These are phyloP conservation scores for Cyprinodon brontotheroides DNA, from an alignment of 2,113 vertebrate genomes.

Conservation along the genomic window DNA sequence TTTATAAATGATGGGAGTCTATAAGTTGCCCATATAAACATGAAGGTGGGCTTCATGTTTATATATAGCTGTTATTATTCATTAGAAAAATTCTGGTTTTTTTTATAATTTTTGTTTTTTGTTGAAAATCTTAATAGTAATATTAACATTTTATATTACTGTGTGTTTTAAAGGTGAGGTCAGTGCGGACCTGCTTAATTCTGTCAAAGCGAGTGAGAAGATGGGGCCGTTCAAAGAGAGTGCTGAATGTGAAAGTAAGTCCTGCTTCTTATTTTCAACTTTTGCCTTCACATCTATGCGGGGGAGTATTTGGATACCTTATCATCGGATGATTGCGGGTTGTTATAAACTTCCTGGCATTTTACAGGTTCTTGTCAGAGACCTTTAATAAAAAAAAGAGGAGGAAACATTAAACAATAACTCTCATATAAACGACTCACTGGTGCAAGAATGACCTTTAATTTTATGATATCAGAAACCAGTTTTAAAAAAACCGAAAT, in stretches of 20 bases:
- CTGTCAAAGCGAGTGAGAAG: constrained; percentile 64
- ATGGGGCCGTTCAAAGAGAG: constrained; percentile 75
- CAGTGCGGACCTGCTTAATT: constrained; percentile 35
- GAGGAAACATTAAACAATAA: too few relatives aligned
- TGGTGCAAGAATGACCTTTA: too few relatives aligned
- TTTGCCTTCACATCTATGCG: background rate
- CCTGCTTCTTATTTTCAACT: background rate
- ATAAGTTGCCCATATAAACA: too few relatives aligned
- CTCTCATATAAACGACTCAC: too few relatives aligned
- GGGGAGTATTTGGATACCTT: background rate
- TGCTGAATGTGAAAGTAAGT: constrained; percentile 69
- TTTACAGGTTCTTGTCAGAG: too few relatives aligned
- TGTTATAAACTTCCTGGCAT: too few relatives aligned
- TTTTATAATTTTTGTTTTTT: background rate
- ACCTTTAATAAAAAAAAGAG: too few relatives aligned
- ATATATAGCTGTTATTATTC: too few relatives aligned
- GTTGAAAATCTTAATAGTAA: background rate
- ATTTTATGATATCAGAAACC: too few relatives aligned
- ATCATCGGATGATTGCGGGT: background rate
- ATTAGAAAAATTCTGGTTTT: background rate
- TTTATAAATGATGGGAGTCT: too few relatives aligned
- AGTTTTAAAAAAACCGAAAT: too few relatives aligned
- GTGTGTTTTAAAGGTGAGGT: constrained; percentile 67
- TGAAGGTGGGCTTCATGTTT: too few relatives aligned
- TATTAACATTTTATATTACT: constrained; percentile 4